phyloP scores from a whole-genome alignment of 2,888 invertebrate species.

The Ypsolopha sequella region DNA sequence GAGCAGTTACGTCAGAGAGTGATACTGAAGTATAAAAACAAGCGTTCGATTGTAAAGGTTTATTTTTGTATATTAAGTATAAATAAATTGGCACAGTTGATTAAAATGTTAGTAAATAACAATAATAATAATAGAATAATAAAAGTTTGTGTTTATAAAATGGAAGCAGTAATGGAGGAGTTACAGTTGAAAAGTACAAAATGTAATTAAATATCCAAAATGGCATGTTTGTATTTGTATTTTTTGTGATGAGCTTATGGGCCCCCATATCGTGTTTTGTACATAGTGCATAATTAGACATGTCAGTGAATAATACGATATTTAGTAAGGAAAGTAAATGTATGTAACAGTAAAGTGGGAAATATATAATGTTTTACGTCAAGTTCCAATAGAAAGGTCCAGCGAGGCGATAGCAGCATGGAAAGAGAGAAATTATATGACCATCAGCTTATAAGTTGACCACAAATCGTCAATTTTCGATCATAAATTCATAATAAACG shows the following conservation, averaged over 20 bases:
- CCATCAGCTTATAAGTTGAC: constrained; percentile 38
- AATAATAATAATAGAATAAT: constrained; percentile 15
- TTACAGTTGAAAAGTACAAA: constrained; percentile 13
- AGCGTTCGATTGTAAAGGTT: too few relatives aligned
- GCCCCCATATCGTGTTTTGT: constrained; percentile 42
- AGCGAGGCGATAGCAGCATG: constrained; percentile 62
- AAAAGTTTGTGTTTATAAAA: constrained; percentile 32
- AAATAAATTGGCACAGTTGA: constrained; percentile 20
- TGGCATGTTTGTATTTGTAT: constrained; percentile 63
- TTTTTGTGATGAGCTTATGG: constrained; percentile 66
- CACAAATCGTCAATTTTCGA: background rate
- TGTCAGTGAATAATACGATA: constrained; percentile 14
- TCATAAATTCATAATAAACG: background rate
- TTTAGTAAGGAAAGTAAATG: constrained; percentile 22
- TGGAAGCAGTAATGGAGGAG: constrained; percentile 33
- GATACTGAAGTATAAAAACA: constrained; percentile 38
- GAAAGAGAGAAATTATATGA: constrained; percentile 54
- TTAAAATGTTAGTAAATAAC: constrained; percentile 15
- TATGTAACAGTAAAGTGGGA: constrained; percentile 19
- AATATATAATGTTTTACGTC: constrained; percentile 27
- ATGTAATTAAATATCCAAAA: constrained; percentile 45
- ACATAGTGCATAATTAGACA: constrained; percentile 50
- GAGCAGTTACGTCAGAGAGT: constrained; percentile 66
- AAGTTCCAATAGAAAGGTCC: constrained; percentile 60
- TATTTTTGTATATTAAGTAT: too few relatives aligned